Conservation (phyloP, 1,140 invertebrate species). For the Caenorhabditis brenneri region DNA sequence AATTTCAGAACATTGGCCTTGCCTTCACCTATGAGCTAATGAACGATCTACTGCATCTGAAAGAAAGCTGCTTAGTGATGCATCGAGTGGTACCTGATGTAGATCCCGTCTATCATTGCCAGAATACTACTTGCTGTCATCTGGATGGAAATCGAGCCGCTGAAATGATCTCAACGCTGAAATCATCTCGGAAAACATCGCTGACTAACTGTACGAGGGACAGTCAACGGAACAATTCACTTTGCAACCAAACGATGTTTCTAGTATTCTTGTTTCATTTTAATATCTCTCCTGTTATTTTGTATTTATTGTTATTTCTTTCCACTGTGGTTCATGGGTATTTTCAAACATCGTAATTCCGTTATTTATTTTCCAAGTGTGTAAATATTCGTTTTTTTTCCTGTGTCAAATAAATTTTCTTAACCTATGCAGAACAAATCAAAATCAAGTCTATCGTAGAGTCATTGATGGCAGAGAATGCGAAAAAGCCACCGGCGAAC, state of each 20-base stretch:
- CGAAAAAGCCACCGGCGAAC: constrained; percentile 41
- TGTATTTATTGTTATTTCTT: not conserved
- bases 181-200: not conserved
- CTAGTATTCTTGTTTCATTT: constrained; percentile 29
- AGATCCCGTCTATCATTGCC: not conserved
- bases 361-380: not conserved
- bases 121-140: not conserved
- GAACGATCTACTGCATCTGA: not conserved
- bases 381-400: not conserved
- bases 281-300: not conserved
- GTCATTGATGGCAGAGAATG: constrained; percentile 68
- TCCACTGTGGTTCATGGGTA: not conserved
- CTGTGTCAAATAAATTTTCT: not conserved
- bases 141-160: not conserved
- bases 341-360: not conserved
- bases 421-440: no score
- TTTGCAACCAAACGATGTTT: constrained; percentile 9
- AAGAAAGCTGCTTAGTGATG: constrained; percentile 47
- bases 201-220: constrained; percentile 15
- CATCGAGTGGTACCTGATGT: constrained; percentile 48
- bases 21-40: constrained; percentile 30
- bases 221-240: not conserved
- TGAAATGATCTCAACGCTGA: constrained; percentile 4
- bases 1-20: constrained; percentile 34
- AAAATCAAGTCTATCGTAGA: constrained; percentile 73